Base-by-base conservation (phyloP, 2,113 vertebrate genomes). In the Muntiacus reevesi region DNA sequence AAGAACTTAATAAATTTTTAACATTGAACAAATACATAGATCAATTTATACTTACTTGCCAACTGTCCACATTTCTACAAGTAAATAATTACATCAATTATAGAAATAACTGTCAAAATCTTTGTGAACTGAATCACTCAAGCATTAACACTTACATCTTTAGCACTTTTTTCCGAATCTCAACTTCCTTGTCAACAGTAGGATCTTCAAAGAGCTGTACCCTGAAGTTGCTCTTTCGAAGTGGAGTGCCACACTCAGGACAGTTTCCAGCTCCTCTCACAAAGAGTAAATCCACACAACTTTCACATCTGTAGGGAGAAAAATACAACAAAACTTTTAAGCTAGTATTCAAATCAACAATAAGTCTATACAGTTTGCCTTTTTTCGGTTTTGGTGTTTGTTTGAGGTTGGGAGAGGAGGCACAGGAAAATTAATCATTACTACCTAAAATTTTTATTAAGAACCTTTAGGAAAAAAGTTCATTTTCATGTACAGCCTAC, bases 191-290 rank as follows among this genome's bases (percentile, higher is more conserved):
- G 98, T 99, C 99, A 0, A 99, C 99, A 33, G 99, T 98, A 14
- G 99, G 99, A 98, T 99, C 99, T 97, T 99, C 99, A 92, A 99
- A 99, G 95, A 99, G 99, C 98, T 99, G 99, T 30, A 99, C 99
- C 9, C 99, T 99, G 98, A 99, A 99, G 99, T 99, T 99, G 91
- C 99, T 99, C 98, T 99, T 99, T 98, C 99, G 98, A 93, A 99
- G 99, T 14, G 99, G 99, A 4, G 99, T 99, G 76, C 99, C 99
- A 0, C 99, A 99, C 98, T 99, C 99, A 2, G 99, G 99, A 83
- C 99, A 99, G 95, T 99, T 99, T 82, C 99, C 99, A 11, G 99
- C 99, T 91, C 99, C 99, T n/a, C 99, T 99, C 90, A 99, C 99
- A 97, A 99, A 99, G 52, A 99, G 98, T 98, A 99, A 99, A 86